These are phyloP conservation scores for Sander lucioperca DNA, from an alignment of 2,113 vertebrate genomes.

Conservation along the genomic window DNA sequence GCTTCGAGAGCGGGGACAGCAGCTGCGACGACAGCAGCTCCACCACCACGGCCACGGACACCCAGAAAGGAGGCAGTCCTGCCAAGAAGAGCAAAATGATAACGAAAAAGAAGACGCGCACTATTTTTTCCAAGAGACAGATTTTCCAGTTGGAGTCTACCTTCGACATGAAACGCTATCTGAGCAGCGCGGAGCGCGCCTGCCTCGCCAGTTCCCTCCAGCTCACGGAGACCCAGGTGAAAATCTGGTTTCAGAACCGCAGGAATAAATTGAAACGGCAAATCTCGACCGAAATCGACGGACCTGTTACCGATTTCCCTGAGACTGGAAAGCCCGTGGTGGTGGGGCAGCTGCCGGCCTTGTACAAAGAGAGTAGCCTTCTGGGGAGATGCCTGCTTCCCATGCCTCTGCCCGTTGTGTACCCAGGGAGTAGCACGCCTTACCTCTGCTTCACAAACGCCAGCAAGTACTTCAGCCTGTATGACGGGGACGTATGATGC, in stretches of 20 bases:
- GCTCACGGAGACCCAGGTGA: conserved; percentile 88
- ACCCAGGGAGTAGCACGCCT: conserved; percentile 86
- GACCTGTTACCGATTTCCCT: conserved; percentile 73
- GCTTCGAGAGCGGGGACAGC: conserved; percentile 83
- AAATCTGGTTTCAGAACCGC: conserved; percentile 90
- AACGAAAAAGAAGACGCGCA: conserved; percentile 90
- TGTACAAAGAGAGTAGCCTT: conserved; percentile 88
- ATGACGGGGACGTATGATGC: conserved; percentile 88
- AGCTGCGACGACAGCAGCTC: conserved; percentile 78
- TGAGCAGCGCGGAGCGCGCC: conserved; percentile 90
- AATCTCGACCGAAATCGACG: conserved; percentile 87
- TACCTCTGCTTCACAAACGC: conserved; percentile 89
- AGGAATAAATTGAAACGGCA: conserved; percentile 91
- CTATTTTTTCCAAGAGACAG: conserved; percentile 91
- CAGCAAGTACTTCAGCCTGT: conserved; percentile 88
- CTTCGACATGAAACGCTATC: conserved; percentile 90
- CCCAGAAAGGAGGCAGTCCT: conserved; percentile 52
- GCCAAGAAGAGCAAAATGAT: conserved; percentile 82
- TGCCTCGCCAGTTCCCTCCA: conserved; percentile 87
- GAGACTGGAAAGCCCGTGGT: conserved; percentile 78
- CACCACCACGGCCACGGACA: conserved; percentile 61
- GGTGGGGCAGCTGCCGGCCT: conserved; percentile 81
- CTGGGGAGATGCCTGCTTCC: conserved; percentile 88
- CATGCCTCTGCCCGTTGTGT: conserved; percentile 88
- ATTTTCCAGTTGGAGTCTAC: conserved; percentile 92